phyloP scores from a whole-genome alignment of 2,113 vertebrate species.

The Eulacestoma nigropectus region DNA sequence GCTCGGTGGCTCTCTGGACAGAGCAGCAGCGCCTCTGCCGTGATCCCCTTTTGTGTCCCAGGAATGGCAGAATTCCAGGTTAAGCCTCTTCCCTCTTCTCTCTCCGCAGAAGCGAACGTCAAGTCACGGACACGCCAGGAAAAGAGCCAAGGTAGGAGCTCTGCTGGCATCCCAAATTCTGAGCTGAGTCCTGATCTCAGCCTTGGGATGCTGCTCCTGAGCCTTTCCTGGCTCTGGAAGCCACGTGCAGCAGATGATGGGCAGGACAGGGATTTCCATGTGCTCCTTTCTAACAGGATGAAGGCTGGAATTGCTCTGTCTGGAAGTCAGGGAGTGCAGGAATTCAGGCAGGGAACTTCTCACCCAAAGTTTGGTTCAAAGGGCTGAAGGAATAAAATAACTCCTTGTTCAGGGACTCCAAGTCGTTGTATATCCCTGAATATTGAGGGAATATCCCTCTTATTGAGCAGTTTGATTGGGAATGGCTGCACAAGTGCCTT shows the following conservation, averaged over 20 bases:
- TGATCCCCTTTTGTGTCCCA: fast-evolving
- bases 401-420: not conserved
- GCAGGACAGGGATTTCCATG: not conserved
- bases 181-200: not conserved
- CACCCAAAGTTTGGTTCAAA: not conserved
- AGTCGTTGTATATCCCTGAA: not conserved
- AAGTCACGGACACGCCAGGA: constrained; percentile 90
- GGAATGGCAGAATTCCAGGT: not conserved
- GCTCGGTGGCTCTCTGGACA: not conserved
- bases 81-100: not conserved
- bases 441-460: not conserved
- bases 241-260: not conserved
- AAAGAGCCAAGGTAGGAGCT: constrained; percentile 89
- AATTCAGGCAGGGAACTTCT: not conserved
- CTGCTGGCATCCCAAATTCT: not conserved
- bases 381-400: not conserved
- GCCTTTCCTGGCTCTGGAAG: not conserved
- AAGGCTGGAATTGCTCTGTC: not conserved
- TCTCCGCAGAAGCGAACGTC: constrained; percentile 84
- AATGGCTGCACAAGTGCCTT: not conserved
- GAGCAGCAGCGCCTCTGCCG: not conserved
- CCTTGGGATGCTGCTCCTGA: not conserved
- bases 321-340: not conserved
- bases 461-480: not conserved
- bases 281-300: not conserved